Evolutionary conservation across 2,797 vertebrate genomes (phyloP).

Genomic region (Falco cherrug): DNA sequence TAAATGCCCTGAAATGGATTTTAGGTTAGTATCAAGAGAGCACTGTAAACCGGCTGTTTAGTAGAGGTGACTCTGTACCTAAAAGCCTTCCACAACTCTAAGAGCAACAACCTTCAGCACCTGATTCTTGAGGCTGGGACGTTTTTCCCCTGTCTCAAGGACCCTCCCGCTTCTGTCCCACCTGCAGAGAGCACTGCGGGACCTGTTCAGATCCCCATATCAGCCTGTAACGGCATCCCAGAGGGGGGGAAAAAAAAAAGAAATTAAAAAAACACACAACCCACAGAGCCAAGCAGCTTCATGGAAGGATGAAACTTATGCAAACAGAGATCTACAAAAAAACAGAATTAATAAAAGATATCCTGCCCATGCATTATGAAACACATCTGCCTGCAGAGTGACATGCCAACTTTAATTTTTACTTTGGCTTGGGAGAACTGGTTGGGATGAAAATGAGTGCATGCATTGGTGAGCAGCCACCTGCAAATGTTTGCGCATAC

Average conservation of each 20-base stretch:
- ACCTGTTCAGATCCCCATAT: background rate
- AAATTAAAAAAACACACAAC: background rate
- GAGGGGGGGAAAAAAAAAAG: background rate
- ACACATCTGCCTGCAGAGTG: conserved; percentile 56
- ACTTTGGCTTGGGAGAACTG: background rate
- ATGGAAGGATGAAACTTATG: conserved; percentile 35
- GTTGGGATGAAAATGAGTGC: background rate
- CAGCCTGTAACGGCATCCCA: background rate
- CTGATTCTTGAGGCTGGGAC: background rate
- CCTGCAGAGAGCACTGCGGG: background rate
- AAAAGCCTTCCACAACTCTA: background rate
- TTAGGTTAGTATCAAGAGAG: background rate
- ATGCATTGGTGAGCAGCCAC: conserved; percentile 3
- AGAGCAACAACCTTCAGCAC: background rate
- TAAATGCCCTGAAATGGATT: background rate
- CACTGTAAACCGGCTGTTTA: background rate
- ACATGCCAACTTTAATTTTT: conserved; percentile 50
- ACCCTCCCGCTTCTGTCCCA: background rate
- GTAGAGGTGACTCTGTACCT: background rate
- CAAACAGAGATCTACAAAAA: conserved; percentile 43
- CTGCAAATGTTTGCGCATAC: background rate
- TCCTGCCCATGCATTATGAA: conserved; percentile 65
- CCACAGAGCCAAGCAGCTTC: background rate
- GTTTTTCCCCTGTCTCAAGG: too few relatives aligned
- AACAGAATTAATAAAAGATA: conserved; percentile 67